Evolutionary conservation across 1,140 invertebrate genomes (phyloP).

Genomic region (Trichogramma pretiosum): DNA sequence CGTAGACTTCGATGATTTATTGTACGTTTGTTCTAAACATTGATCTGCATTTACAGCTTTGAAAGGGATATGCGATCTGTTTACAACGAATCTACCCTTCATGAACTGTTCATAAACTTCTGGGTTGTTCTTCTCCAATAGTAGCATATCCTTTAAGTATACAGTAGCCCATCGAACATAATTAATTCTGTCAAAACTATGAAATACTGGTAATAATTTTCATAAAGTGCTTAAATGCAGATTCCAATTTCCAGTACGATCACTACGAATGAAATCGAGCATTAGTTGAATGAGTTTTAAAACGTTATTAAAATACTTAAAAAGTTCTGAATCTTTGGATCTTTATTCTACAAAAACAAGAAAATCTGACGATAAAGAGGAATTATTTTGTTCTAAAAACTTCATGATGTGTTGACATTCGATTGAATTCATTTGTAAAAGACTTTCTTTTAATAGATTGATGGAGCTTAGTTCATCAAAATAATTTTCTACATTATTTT

Average conservation of each 20-base stretch:
- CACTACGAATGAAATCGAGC: conserved; percentile 7
- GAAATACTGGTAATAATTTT: conserved; percentile 15
- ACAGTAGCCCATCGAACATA: conserved; percentile 13
- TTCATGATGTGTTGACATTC: background rate
- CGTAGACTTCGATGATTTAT: background rate
- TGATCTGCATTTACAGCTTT: conserved; percentile 2
- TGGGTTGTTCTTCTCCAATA: background rate
- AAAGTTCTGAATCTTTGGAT: conserved; percentile 7
- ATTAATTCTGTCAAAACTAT: conserved; percentile 13
- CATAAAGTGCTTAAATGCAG: conserved; percentile 5
- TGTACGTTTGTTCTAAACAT: conserved; percentile 4
- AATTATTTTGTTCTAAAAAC: background rate
- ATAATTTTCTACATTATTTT: conserved; percentile 3
- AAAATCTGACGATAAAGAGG: too few species aligned
- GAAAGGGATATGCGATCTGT: conserved; percentile 1
- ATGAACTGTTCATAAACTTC: conserved; percentile 8
- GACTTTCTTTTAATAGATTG: background rate
- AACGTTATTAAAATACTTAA: conserved; percentile 9
- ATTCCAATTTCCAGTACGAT: conserved; percentile 16
- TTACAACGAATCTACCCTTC: conserved; percentile 3
- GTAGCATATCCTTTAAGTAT: conserved; percentile 10
- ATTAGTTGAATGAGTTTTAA: conserved; percentile 4
- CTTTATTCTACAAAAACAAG: conserved; percentile 1
- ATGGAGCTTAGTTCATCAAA: background rate
- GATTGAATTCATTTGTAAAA: background rate